Evolutionary conservation across 2,888 invertebrate genomes (phyloP).

Genomic region (Acronicta leporina): DNA sequence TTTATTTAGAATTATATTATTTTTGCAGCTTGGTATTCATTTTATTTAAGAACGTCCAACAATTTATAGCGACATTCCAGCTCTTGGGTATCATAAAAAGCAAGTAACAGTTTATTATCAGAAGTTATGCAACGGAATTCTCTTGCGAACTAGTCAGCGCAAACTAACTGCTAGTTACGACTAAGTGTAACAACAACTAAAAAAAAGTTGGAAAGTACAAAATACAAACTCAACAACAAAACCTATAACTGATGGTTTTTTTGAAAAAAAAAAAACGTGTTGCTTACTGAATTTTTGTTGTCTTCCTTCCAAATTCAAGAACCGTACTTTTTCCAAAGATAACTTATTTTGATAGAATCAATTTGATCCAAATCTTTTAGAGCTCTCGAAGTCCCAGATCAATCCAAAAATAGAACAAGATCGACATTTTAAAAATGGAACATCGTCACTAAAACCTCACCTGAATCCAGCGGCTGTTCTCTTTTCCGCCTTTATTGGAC

Average conservation of each 20-base stretch:
- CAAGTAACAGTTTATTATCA: constrained; percentile 22
- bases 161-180: too few relatives aligned
- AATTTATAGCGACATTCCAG: background rate
- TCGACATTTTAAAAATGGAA: constrained; percentile 33
- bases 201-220: too few relatives aligned
- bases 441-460: constrained; percentile 33
- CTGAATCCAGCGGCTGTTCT: constrained; percentile 52
- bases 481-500: constrained; percentile 72
- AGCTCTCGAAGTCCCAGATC: background rate
- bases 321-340: background rate
- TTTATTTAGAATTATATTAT: too few relatives aligned
- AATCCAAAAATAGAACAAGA: background rate
- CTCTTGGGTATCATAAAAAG: constrained; percentile 28
- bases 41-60: background rate
- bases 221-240: too few relatives aligned
- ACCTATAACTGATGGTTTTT: too few relatives aligned
- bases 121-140: constrained; percentile 27
- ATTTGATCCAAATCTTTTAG: background rate
- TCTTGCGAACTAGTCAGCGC: constrained; percentile 19
- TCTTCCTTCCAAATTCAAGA: background rate
- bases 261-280: too few relatives aligned
- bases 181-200: too few relatives aligned
- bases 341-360: background rate
- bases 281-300: too few relatives aligned
- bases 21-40: background rate